These are phyloP conservation scores for Cyrtonyx montezumae DNA, from an alignment of 2,113 vertebrate genomes.

Conservation along the genomic window DNA sequence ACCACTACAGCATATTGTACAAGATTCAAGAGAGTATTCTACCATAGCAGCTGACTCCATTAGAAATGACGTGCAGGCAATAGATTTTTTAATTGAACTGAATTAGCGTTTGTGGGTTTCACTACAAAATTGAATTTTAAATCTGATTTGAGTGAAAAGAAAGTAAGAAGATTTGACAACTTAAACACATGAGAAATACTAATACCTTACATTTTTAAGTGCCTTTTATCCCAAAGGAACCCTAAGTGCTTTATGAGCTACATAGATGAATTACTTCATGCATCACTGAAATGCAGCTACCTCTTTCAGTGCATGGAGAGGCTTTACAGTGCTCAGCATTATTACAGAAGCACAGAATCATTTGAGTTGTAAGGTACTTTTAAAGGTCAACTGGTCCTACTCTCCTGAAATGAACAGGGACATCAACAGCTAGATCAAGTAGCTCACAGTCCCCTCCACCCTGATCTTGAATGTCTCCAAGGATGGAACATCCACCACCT, in stretches of 20 bases:
- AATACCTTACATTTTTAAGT: conserved; percentile 60
- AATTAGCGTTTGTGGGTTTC: conserved; percentile 29
- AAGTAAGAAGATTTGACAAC: conserved; percentile 64
- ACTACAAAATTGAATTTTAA: conserved; percentile 44
- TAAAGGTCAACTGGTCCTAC: not conserved
- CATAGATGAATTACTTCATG: conserved; percentile 49
- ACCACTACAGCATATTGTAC: not conserved
- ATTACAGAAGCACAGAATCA: not conserved
- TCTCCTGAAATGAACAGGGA: not conserved
- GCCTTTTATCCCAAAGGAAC: conserved; percentile 66
- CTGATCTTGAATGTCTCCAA: not conserved
- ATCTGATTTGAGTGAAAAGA: conserved; percentile 46
- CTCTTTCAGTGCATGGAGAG: not conserved
- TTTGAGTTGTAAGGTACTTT: not conserved
- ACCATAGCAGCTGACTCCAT: not conserved
- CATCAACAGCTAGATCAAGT: not conserved
- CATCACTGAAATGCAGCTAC: conserved; percentile 24
- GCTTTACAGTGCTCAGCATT: not conserved
- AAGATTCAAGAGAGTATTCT: not conserved
- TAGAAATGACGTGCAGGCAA: not conserved
- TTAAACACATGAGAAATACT: conserved; percentile 64
- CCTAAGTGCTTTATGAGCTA: conserved; percentile 59
- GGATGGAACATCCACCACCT: too few species aligned
- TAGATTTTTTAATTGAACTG: conserved; percentile 50
- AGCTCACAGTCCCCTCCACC: not conserved